Percentiles rank a stretch among this genome's conserved stretches.
Conservation (phyloP, 2,888 invertebrate genomes). For the Eurytoma californica region DNA sequence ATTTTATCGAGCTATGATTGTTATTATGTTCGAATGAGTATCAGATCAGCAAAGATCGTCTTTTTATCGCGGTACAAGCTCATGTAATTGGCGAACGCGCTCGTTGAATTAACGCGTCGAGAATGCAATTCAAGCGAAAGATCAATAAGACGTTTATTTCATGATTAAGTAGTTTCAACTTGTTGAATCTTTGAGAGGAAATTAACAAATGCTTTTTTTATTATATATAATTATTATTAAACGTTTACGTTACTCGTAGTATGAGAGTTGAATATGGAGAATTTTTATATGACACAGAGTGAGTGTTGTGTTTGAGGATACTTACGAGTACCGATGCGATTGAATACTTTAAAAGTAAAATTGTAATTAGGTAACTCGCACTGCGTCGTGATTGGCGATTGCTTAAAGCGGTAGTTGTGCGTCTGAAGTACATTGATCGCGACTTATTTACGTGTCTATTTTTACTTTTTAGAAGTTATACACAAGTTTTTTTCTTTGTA, state of each 20-base stretch:
- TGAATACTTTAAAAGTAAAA: slow-evolving; percentile 14
- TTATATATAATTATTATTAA: slow-evolving; percentile 5
- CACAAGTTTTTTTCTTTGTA: slow-evolving; percentile 12
- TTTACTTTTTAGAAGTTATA: slow-evolving; percentile 35
- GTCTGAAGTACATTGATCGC: background rate
- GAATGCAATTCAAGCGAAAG: slow-evolving; percentile 17
- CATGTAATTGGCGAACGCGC: background rate
- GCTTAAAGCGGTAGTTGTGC: slow-evolving; percentile 3
- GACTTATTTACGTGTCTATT: slow-evolving; percentile 1
- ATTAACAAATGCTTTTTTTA: slow-evolving; percentile 11
- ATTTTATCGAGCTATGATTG: background rate
- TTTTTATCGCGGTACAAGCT: slow-evolving; percentile 8
- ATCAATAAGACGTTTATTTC: slow-evolving; percentile 24
- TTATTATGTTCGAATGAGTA: too few species aligned
- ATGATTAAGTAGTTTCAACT: slow-evolving; percentile 27
- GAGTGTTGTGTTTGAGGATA: slow-evolving; percentile 40
- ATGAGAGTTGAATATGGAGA: slow-evolving; percentile 29
- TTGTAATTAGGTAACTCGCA: slow-evolving; percentile 31
- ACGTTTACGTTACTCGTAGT: slow-evolving; percentile 15
- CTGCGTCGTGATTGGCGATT: slow-evolving; percentile 7
- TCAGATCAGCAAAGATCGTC: background rate
- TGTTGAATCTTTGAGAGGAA: slow-evolving; percentile 31
- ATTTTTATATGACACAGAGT: slow-evolving; percentile 44
- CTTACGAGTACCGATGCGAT: slow-evolving; percentile 23
- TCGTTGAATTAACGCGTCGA: background rate